Evolutionary conservation across 2,113 vertebrate genomes (phyloP), one percentile per base, ranked within the genome.

Genomic region (Talpa occidentalis): DNA sequence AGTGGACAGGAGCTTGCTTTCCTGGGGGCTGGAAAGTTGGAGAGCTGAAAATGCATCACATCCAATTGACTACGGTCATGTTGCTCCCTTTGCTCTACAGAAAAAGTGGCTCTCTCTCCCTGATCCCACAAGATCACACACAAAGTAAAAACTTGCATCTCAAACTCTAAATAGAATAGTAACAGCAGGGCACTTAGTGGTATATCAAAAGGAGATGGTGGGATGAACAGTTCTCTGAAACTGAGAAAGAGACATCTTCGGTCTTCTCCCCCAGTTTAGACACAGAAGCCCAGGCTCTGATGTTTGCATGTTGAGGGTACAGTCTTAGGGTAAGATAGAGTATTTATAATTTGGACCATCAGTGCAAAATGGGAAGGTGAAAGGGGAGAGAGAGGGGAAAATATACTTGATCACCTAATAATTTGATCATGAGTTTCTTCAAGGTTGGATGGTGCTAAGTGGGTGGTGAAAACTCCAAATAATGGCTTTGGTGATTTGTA

Each of bases 1-100:
- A 24, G 35, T 16, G 44, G 16, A 47, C 3, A 37, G 28, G 16
- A 4, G 11, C 5, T 0, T n/a, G 24, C 0, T 19, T 4, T n/a
- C 0, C 8, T 22, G 8, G 6, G 30, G 22, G 21, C 40, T 72
- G 5, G 52, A 26, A 79, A 73, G 17, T 8, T 73, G 56, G 32
- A 54, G 74, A 73, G 17, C 10, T 72, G 56, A 32, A 52, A 1
- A 26, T 40, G 11, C 14, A 3, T 67, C 7, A 4, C 19, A 15
- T 49, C 91, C 56, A 28, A 40, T 52, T 54, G 32, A 21, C 35
- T 35, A 26, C 26, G 28, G 11, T 4, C 6, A 10, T 0, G 19
- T 26, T 11, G 0, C 3, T 77, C 32, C 10, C 30, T 73, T 62
- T 21, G 32, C 56, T 69, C 14, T 64, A 1, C 24, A 86, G 64